Evolutionary conservation across 1,140 invertebrate species (phyloP).

Genomic region (Zaprionus ghesquierei): DNA sequence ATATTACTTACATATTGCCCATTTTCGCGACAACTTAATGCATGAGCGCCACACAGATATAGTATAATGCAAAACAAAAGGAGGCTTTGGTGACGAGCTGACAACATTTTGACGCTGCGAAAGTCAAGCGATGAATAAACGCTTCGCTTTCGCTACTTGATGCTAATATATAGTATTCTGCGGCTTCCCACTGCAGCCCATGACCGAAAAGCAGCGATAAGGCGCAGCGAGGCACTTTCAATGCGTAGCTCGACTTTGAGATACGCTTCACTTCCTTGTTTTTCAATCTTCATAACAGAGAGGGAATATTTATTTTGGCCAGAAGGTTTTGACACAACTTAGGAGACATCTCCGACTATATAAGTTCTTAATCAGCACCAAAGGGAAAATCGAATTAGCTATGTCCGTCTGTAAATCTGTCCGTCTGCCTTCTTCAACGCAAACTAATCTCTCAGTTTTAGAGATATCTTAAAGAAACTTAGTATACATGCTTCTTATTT

Average conservation of each 20-base stretch:
- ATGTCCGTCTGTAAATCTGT: too few species aligned
- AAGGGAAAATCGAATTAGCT: too few species aligned
- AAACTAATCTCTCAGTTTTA: too few species aligned
- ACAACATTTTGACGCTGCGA: conserved; percentile 49
- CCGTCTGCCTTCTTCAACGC: too few species aligned
- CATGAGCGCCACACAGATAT: not conserved
- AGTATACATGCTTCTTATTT: too few species aligned
- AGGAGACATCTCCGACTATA: too few species aligned
- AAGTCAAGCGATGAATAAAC: conserved; percentile 44
- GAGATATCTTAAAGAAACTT: too few species aligned
- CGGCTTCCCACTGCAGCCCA: not conserved
- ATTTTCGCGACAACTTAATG: conserved; percentile 33
- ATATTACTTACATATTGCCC: conserved; percentile 61
- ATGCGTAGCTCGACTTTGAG: not conserved
- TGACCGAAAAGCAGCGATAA: not conserved
- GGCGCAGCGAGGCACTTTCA: not conserved
- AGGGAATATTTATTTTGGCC: too few species aligned
- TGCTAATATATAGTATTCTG: conserved; percentile 4
- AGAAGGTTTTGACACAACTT: too few species aligned
- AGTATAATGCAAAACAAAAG: conserved; percentile 25
- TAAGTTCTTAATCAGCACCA: too few species aligned
- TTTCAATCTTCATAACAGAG: too few species aligned
- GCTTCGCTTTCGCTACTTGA: not conserved
- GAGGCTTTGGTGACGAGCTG: not conserved
- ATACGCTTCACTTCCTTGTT: not conserved